Evolutionary conservation across 1,140 invertebrate genomes (phyloP), one percentile per base, ranked within the genome.

Genomic region (Drosophila ananassae): DNA sequence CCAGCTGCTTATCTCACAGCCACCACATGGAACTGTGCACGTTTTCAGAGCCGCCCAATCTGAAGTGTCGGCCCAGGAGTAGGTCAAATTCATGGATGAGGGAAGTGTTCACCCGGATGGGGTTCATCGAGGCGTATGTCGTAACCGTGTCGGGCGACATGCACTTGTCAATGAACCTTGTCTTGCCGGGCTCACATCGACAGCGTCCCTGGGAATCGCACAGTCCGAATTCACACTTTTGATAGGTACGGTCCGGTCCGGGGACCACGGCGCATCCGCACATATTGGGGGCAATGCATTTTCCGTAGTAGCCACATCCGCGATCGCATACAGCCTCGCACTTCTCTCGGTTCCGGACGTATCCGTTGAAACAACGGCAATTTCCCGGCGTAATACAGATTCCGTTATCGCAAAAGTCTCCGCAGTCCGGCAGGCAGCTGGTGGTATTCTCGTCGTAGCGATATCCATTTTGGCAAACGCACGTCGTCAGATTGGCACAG

Each of bases 291-390:
- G 90, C 90, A 17, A 91, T 81, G 46, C 90, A 91, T 34, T 66
- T 82, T 54, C 90, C 90, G 52, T 91, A 91, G 51, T 75, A 91
- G 13, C 90, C 90, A 5, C 90, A 91, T 5, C 87, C 90, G 0
- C 61, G 71, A 5, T 81, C 79, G 53, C 91, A 92, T 25, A 90
- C 73, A 0, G 89, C 83, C 12, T 83, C 82, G 55, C 83, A 92
- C 5, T 79, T 81, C 50, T 73, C 67, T 9, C 73, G 67, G 64
- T 91, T 90, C 21, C 79, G 69, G 10, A 69, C 55, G 37, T 90
- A 93, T 0, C 96, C 95, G 22, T 93, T 91, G 57, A 93, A 94
- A 84, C 96, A 96, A 1, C 93, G 92, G 75, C 95, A 95, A 2
- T 92, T 76, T 0, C 91, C 84, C 0, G 93, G 93, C 0, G 92